Evolutionary conservation across 2,888 invertebrate species (phyloP).

Genomic region (Orthosia incerta): DNA sequence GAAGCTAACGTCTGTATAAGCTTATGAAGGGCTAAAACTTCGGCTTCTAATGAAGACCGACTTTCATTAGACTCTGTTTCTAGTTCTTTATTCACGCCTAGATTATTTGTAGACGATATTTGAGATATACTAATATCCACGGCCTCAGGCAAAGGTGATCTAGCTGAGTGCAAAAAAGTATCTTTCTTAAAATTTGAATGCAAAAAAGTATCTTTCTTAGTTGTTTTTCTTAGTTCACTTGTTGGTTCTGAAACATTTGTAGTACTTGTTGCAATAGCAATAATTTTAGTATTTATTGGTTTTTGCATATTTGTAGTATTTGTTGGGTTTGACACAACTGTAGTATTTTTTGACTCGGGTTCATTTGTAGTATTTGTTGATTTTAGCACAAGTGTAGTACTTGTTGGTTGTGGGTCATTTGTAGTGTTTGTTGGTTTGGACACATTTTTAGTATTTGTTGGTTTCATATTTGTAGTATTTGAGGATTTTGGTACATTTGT

Average conservation of each 20-base stretch:
- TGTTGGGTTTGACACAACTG: not conserved
- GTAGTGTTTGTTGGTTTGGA: too few species aligned
- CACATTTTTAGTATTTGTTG: too few species aligned
- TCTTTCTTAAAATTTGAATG: not conserved
- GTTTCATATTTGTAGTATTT: not conserved
- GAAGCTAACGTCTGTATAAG: not conserved
- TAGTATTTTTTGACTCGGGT: not conserved
- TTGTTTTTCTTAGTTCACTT: too few species aligned
- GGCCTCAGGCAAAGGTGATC: not conserved
- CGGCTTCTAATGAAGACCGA: conserved; percentile 9
- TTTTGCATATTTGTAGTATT: not conserved
- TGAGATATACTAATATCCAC: not conserved
- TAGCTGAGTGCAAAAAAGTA: not conserved
- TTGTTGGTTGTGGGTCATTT: too few species aligned
- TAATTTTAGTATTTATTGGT: not conserved
- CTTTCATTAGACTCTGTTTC: not conserved
- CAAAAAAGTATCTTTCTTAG: not conserved
- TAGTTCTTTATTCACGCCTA: not conserved
- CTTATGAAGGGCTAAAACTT: not conserved
- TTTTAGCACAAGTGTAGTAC: too few species aligned
- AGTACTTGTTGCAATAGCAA: not conserved
- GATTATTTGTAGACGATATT: conserved; percentile 6
- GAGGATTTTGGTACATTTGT: too few species aligned
- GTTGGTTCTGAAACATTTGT: too few species aligned
- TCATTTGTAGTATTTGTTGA: not conserved